A percentile compares a stretch with the other conserved stretches of the same genome.
Evolutionary conservation across 2,113 vertebrate species (phyloP).

Genomic region (Hymenochirus boettgeri): DNA sequence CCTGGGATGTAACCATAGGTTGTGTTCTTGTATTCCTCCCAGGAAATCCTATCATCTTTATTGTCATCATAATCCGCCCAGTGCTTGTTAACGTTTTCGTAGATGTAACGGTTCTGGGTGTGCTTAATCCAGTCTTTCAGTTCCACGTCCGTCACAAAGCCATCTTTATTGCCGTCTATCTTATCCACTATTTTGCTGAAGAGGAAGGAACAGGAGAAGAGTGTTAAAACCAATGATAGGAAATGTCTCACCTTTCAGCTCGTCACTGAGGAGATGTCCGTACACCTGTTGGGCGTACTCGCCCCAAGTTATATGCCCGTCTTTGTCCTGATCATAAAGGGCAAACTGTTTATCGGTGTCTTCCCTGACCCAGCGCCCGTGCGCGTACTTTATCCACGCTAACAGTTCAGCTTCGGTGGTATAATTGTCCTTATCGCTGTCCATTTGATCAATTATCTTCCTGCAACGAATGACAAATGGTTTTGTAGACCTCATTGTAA

Average conservation of each 20-base stretch:
- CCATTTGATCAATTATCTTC: constrained; percentile 38
- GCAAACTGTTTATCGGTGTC: constrained; percentile 11
- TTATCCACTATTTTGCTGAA: constrained; percentile 79
- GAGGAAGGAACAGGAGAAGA: constrained; percentile 1
- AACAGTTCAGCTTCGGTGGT: constrained; percentile 25
- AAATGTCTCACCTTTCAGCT: constrained; percentile 4
- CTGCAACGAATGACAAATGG: constrained; percentile 25
- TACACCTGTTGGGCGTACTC: constrained; percentile 17
- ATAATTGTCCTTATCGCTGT: constrained; percentile 33
- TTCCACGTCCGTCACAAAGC: constrained; percentile 71
- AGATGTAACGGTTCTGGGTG: constrained; percentile 80
- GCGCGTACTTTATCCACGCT: constrained; percentile 33
- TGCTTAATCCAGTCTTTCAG: constrained; percentile 85
- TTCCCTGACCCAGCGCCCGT: constrained; percentile 14
- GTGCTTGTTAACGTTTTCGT: constrained; percentile 82
- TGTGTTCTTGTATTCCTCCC: constrained; percentile 84
- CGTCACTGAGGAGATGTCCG: constrained; percentile 6
- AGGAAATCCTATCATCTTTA: constrained; percentile 70
- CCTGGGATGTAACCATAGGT: constrained; percentile 81
- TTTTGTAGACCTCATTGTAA: background rate
- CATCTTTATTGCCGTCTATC: constrained; percentile 77
- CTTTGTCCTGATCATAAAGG: constrained; percentile 13
- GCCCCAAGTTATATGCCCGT: constrained; percentile 24
- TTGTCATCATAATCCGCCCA: constrained; percentile 86
- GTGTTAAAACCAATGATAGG: background rate